Evolutionary conservation across 2,113 vertebrate species (phyloP).

Genomic region (Gobiocypris rarus): DNA sequence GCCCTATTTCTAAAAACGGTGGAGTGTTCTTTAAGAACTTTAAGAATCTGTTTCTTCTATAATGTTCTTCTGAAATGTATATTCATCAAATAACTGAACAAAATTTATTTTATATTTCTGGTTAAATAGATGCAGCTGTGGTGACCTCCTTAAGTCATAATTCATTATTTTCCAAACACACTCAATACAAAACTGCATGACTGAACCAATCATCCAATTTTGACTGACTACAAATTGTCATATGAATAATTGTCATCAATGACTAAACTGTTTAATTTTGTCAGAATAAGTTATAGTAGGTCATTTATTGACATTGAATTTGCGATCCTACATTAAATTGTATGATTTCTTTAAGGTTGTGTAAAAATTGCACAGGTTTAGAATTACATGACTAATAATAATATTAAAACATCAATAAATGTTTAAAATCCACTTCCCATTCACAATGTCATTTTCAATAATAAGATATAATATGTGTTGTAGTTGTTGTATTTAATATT

Average conservation of each 20-base stretch:
- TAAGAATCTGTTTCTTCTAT: too few relatives aligned
- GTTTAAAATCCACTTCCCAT: not conserved
- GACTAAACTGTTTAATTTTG: not conserved
- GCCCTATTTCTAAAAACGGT: too few relatives aligned
- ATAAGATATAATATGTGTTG: too few relatives aligned
- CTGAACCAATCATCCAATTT: not conserved
- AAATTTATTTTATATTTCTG: not conserved
- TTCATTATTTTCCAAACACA: not conserved
- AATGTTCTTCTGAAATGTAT: too few relatives aligned
- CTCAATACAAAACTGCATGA: not conserved
- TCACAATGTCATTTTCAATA: not conserved
- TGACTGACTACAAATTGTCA: not conserved
- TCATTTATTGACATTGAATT: not conserved
- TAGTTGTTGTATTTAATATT: too few relatives aligned
- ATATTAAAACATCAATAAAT: not conserved
- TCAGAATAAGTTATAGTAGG: not conserved
- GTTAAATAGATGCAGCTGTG: not conserved
- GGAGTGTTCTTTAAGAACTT: not conserved
- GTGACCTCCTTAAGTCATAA: not conserved
- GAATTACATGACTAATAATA: not conserved
- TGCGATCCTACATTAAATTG: not conserved
- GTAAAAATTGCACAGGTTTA: not conserved
- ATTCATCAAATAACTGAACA: too few relatives aligned
- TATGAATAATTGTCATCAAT: not conserved
- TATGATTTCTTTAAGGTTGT: not conserved